Evolutionary conservation across 2,888 invertebrate genomes (phyloP), one percentile per base, ranked within the genome.

Genomic region (Leptogaster cylindrica): DNA sequence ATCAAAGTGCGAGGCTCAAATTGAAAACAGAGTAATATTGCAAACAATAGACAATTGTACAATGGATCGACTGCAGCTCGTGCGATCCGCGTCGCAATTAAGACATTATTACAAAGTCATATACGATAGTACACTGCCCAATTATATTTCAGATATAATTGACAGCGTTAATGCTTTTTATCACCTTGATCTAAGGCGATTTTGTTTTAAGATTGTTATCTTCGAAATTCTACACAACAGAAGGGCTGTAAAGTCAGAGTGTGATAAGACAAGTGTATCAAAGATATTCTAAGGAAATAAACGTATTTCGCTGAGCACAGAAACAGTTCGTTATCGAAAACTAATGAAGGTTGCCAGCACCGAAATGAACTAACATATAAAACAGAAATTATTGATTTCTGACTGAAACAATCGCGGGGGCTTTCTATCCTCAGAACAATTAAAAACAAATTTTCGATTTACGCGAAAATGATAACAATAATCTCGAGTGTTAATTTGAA

Each of bases 1-100:
- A 46, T 39, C 58, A 39, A 58, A 58, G 58, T 58, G 58, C 58
- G 58, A 58, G 58, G 58, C 39, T 58, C 58, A 58, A 58, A 58
- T 58, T 58, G 58, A 39, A 58, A 14, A 23, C 23, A 58, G 58
- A 58, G 39, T 14, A 39, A n/a, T 58, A 58, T 25, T 58, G 39
- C 39, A 58, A 58, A 58, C 41, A 58, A 14, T 58, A 41, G 10
- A 3, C 41, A 23, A 23, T 25, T 25, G 41, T 39, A 27, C 25
- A 25, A 28, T n/a, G 8, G 31, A 18, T 16, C 27, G 28, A 28
- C 27, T 25, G 7, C 14, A 25, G 16, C 27, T 16, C 28, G 31
- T 25, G 27, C 36, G n/a, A 25, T 14, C 20, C 31, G 14, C 12
- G 14, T 25, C 39, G 39, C 23, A 58, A 16, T 46, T 18, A 46